A percentile compares a stretch with the other conserved stretches of the same genome.
These are phyloP conservation scores for Pilophorus perplexus DNA, from an alignment of 2,888 invertebrate genomes.

Conservation along the genomic window DNA sequence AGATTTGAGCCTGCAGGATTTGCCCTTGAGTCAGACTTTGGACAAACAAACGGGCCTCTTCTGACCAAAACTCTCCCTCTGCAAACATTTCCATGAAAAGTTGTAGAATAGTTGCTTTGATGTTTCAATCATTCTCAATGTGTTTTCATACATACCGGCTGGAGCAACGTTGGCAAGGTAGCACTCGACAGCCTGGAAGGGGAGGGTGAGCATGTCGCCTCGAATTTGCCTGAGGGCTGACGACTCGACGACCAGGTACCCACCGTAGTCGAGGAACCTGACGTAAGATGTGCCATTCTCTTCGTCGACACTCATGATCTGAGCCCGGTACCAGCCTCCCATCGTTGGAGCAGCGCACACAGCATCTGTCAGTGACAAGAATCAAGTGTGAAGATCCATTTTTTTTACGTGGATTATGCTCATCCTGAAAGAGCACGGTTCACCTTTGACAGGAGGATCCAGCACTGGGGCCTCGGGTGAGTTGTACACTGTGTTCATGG, in stretches of 20 bases:
- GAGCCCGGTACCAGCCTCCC: constrained; percentile 86
- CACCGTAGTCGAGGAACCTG: constrained; percentile 92
- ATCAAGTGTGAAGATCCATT: neutral
- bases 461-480: constrained; percentile 74
- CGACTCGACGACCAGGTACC: constrained; percentile 77
- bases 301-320: constrained; percentile 69
- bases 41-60: constrained; percentile 74
- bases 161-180: constrained; percentile 85
- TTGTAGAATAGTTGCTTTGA: no score
- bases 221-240: constrained; percentile 84
- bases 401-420: neutral
- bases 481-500: constrained; percentile 80
- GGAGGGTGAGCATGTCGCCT: constrained; percentile 87
- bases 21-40: constrained; percentile 77
- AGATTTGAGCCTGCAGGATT: constrained; percentile 84
- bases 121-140: neutral
- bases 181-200: constrained; percentile 97
- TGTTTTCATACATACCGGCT: constrained; percentile 58
- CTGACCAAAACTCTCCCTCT: constrained; percentile 61
- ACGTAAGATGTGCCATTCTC: constrained; percentile 72
- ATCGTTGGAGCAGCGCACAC: constrained; percentile 84
- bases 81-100: neutral
- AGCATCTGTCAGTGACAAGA: constrained; percentile 67
- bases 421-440: constrained; percentile 49
- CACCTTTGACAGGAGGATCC: constrained; percentile 76